Evolutionary conservation across 1,140 invertebrate genomes (phyloP).

Genomic region (Aphidius gifuensis): DNA sequence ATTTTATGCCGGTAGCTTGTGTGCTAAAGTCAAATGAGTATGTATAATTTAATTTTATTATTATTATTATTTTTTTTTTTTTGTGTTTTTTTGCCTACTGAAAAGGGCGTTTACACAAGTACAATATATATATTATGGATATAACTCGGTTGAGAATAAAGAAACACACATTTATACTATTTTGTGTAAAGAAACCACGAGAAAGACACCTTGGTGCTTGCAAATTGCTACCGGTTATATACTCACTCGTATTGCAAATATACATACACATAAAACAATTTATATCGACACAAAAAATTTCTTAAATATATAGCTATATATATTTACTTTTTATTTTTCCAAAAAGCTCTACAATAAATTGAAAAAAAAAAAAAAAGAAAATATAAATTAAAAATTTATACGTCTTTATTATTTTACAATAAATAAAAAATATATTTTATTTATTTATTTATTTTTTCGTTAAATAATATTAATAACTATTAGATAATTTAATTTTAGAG

Average conservation of each 20-base stretch:
- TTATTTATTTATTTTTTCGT: too few species aligned
- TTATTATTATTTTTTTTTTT: too few species aligned
- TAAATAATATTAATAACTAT: too few species aligned
- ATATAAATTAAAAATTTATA: too few species aligned
- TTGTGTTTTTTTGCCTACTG: too few species aligned
- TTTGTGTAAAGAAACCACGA: constrained; percentile 26
- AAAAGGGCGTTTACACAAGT: constrained; percentile 2
- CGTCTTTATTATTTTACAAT: too few species aligned
- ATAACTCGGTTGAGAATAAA: not conserved
- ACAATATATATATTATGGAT: not conserved
- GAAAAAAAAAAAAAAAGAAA: too few species aligned
- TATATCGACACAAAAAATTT: constrained; percentile 31
- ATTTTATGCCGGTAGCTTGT: constrained; percentile 9
- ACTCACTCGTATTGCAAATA: constrained; percentile 44
- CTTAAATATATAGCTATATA: constrained; percentile 34
- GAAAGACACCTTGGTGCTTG: constrained; percentile 47
- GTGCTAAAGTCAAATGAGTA: constrained; percentile 11
- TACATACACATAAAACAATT: not conserved
- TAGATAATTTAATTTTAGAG: too few species aligned
- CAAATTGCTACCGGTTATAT: constrained; percentile 34
- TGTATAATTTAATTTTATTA: not conserved
- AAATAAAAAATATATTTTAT: too few species aligned
- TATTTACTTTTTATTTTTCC: too few species aligned
- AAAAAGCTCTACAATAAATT: too few species aligned
- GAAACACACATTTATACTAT: not conserved